Percentiles rank a stretch among this genome's conserved stretches.
Conservation (phyloP, 2,113 vertebrate genomes). For the Rhabdomys dilectus region DNA sequence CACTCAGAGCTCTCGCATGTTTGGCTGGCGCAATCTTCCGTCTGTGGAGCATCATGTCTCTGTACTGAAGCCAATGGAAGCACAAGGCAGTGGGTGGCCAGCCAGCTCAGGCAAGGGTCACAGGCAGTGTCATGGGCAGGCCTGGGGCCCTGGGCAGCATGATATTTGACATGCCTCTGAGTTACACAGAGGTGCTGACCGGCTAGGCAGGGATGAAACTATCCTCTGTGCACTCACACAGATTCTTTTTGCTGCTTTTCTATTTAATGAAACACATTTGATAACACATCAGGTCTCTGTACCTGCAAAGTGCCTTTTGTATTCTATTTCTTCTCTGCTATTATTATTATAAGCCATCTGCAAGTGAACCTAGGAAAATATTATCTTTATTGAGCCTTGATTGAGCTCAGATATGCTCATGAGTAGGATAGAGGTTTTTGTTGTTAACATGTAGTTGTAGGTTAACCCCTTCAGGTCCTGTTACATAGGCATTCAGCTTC, state of each 20-base stretch:
- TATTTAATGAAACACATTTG: neutral
- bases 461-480: neutral
- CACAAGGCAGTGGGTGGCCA: neutral
- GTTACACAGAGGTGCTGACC: neutral
- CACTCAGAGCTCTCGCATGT: neutral
- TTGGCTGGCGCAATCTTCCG: slow-evolving; percentile 32
- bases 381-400: neutral
- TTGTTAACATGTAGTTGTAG: neutral
- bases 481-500: neutral
- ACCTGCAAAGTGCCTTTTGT: neutral
- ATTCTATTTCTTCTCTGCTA: neutral
- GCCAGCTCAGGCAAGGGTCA: neutral
- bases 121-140: neutral
- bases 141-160: neutral
- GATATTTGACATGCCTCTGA: neutral
- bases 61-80: neutral
- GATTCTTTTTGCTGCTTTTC: neutral
- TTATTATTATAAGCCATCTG: neutral
- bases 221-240: neutral
- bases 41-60: neutral
- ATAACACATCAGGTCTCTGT: neutral
- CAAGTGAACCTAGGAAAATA: slow-evolving; percentile 13
- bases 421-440: neutral
- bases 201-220: neutral
- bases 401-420: neutral